A percentile compares a stretch with the other conserved stretches of the same genome.
phyloP scores from a whole-genome alignment of 2,797 vertebrate genomes.

The Aeoliscus strigatus region DNA sequence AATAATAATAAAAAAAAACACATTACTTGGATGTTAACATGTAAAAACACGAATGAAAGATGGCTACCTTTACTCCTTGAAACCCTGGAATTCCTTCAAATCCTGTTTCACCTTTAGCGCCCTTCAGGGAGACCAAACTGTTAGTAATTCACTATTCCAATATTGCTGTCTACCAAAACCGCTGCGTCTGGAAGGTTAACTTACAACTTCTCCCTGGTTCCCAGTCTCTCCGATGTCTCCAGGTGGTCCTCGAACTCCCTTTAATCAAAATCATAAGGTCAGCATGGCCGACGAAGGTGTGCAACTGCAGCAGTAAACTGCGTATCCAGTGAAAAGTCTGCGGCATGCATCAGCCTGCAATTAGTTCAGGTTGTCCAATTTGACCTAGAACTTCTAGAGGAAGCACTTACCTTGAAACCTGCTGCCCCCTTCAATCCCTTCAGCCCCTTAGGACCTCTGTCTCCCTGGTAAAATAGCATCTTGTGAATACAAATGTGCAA shows the following conservation, averaged over 20 bases:
- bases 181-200: conserved; percentile 34
- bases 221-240: conserved; percentile 69
- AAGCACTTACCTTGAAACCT: conserved; percentile 77
- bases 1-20: conserved; percentile 20
- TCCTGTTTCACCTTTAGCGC: conserved; percentile 65
- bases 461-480: conserved; percentile 59
- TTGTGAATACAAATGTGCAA: conserved; percentile 27
- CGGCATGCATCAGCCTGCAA: background rate
- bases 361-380: conserved; percentile 15
- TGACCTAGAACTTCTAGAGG: conserved; percentile 2
- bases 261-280: conserved; percentile 44
- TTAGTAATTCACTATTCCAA: conserved; percentile 31
- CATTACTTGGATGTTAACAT: conserved; percentile 7
- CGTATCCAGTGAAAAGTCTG: conserved; percentile 14
- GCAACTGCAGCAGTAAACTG: conserved; percentile 16
- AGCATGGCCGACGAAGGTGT: conserved; percentile 22
- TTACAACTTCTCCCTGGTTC: conserved; percentile 61
- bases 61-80: conserved; percentile 78
- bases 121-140: conserved; percentile 54
- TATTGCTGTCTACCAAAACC: conserved; percentile 22
- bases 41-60: background rate
- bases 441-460: conserved; percentile 74
- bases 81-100: conserved; percentile 75
- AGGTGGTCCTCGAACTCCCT: conserved; percentile 70
- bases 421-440: conserved; percentile 75